These are phyloP conservation scores for Trogon melanurus DNA, from an alignment of 2,113 vertebrate species.

Conservation along the genomic window DNA sequence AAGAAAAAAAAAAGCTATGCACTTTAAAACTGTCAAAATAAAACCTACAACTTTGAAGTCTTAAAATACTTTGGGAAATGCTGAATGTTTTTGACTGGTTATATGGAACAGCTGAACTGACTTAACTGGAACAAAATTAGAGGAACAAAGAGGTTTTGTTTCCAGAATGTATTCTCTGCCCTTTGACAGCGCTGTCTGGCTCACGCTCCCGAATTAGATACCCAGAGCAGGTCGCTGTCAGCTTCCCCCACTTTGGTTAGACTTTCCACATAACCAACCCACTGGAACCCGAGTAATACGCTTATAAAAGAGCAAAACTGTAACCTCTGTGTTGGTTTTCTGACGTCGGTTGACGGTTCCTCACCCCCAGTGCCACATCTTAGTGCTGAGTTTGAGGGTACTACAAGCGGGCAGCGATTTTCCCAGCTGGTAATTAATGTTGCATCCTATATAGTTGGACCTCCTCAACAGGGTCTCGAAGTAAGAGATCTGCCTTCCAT, in stretches of 20 bases:
- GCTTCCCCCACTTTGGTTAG: background rate
- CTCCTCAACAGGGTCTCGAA: background rate
- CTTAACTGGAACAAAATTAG: slow-evolving; percentile 73
- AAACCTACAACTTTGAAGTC: slow-evolving; percentile 66
- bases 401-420: background rate
- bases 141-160: slow-evolving; percentile 71
- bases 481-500: background rate
- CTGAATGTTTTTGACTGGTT: slow-evolving; percentile 62
- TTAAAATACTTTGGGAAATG: slow-evolving; percentile 69
- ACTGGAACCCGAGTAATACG: background rate
- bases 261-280: background rate
- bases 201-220: background rate
- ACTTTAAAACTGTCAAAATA: slow-evolving; percentile 60
- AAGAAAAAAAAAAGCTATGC: background rate
- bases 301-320: background rate
- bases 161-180: slow-evolving; percentile 56
- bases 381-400: background rate
- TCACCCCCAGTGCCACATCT: background rate
- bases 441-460: background rate
- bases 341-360: background rate
- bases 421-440: background rate
- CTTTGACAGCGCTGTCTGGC: slow-evolving; percentile 51
- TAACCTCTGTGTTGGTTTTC: background rate
- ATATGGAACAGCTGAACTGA: slow-evolving; percentile 71
- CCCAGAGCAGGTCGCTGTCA: background rate